A percentile compares a stretch with the other conserved stretches of the same genome.
These are phyloP conservation scores for Labeo rohita DNA, from an alignment of 2,113 vertebrate genomes.

Conservation along the genomic window DNA sequence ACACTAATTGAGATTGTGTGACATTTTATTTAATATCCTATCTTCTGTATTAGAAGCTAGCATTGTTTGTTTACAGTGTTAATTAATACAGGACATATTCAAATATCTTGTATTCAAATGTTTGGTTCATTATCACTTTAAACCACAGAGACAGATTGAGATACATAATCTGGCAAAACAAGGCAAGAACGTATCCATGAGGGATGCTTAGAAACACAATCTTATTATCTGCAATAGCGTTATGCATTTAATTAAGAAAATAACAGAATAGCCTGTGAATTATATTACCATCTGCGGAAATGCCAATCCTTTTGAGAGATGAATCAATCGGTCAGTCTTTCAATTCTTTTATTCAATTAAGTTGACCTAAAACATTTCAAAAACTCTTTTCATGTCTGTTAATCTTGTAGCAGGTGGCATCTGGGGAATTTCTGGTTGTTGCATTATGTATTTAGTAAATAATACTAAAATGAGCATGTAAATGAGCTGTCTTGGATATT, in stretches of 20 bases:
- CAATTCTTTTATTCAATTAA: background rate
- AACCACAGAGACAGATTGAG: conserved; percentile 18
- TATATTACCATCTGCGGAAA: conserved; percentile 1
- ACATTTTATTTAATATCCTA: background rate
- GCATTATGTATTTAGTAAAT: conserved; percentile 34
- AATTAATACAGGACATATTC: conserved; percentile 25
- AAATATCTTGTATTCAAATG: conserved; percentile 10
- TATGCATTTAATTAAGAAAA: conserved; percentile 28
- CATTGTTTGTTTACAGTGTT: conserved; percentile 17
- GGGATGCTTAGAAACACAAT: conserved; percentile 15
- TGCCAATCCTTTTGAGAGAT: conserved; percentile 20
- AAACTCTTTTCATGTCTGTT: background rate
- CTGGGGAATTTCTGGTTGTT: background rate
- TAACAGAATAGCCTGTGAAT: conserved; percentile 12
- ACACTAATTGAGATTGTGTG: background rate
- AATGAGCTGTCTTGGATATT: conserved; percentile 18
- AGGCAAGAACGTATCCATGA: background rate
- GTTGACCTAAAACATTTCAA: background rate
- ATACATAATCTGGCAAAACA: conserved; percentile 32
- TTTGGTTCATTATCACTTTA: conserved; percentile 18
- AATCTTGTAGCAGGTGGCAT: background rate
- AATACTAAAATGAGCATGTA: conserved; percentile 15
- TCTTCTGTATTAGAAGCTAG: background rate
- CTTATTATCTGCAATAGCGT: background rate
- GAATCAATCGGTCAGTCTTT: conserved; percentile 8